phyloP scores from a whole-genome alignment of 2,888 invertebrate species.

The Eubasilissa splendida region DNA sequence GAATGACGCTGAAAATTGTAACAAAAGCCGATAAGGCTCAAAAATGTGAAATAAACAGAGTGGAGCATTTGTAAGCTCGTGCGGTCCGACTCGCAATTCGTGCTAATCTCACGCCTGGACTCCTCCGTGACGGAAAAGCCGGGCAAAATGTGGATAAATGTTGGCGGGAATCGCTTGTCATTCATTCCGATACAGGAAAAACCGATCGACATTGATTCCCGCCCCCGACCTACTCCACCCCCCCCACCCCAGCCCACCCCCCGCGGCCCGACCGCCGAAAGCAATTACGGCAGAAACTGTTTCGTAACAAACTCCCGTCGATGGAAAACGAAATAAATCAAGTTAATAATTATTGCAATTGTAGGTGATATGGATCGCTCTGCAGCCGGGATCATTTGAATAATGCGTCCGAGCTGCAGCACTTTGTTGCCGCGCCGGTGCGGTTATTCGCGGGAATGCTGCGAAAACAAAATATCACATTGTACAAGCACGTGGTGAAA shows the following conservation, averaged over 20 bases:
- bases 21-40: too few relatives aligned
- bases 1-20: too few relatives aligned
- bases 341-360: constrained; percentile 40
- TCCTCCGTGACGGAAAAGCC: constrained; percentile 27
- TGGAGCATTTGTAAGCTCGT: not conserved
- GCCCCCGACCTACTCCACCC: not conserved
- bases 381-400: constrained; percentile 30
- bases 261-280: constrained; percentile 54
- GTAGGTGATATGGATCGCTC: constrained; percentile 24
- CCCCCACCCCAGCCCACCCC: constrained; percentile 31
- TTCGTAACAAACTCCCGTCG: constrained; percentile 38
- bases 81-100: constrained; percentile 5
- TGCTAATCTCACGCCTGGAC: constrained; percentile 23
- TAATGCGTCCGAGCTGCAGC: constrained; percentile 6
- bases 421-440: constrained; percentile 3
- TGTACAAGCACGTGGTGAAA: not conserved
- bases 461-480: not conserved
- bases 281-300: constrained; percentile 53
- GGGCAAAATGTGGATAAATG: constrained; percentile 42
- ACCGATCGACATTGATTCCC: constrained; percentile 43
- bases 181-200: constrained; percentile 45
- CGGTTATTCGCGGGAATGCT: not conserved
- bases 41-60: too few relatives aligned
- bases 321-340: constrained; percentile 37
- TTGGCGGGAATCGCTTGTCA: constrained; percentile 44